These are phyloP conservation scores for Pagrus major DNA, from an alignment of 2,113 vertebrate genomes.

Conservation along the genomic window DNA sequence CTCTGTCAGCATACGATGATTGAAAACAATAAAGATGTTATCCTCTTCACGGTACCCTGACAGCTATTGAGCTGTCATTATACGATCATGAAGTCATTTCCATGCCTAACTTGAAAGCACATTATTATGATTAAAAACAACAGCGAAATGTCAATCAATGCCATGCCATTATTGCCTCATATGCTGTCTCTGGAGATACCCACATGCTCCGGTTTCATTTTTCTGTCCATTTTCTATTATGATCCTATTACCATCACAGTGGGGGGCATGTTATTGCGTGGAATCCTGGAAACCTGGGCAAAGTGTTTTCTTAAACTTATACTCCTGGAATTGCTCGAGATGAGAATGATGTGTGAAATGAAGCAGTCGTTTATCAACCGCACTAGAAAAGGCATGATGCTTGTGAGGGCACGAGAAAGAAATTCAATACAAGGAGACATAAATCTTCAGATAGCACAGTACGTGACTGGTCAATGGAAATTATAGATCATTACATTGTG, in stretches of 20 bases:
- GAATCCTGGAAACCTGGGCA: conserved; percentile 5
- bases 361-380: conserved; percentile 2
- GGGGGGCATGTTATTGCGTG: conserved; percentile 39
- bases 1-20: conserved; percentile 75
- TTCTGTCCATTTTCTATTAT: conserved; percentile 51
- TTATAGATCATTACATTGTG: background rate
- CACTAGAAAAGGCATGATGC: background rate
- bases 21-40: conserved; percentile 83
- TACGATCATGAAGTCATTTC: conserved; percentile 79
- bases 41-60: conserved; percentile 63
- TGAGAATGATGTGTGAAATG: background rate
- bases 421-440: background rate
- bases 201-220: conserved; percentile 42
- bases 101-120: conserved; percentile 77
- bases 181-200: conserved; percentile 57
- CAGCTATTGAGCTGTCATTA: conserved; percentile 79
- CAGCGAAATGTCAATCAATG: conserved; percentile 80
- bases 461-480: background rate
- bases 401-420: background rate
- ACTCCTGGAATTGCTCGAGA: background rate
- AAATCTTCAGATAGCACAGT: background rate
- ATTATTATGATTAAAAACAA: conserved; percentile 81
- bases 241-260: conserved; percentile 64
- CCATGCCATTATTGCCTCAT: conserved; percentile 68
- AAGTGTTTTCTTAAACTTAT: conserved; percentile 22